These are phyloP conservation scores for Adoxophyes honmai DNA, from an alignment of 1,140 invertebrate species.

Conservation along the genomic window DNA sequence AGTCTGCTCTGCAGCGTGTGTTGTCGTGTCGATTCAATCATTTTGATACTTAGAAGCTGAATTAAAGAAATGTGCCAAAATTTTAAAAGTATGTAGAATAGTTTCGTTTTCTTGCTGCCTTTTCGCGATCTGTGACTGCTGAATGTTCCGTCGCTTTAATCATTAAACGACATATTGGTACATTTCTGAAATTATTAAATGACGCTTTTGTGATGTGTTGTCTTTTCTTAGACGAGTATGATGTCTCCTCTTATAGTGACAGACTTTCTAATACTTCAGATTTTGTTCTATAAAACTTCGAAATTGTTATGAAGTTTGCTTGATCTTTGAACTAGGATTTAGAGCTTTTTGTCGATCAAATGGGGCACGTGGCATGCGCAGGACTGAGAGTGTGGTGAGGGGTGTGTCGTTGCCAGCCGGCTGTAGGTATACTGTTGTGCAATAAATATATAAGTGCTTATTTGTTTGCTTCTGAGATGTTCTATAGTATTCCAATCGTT, in stretches of 20 bases:
- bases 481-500: constrained; percentile 56
- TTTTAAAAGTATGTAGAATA: constrained; percentile 4
- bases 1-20: constrained; percentile 74
- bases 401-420: constrained; percentile 42
- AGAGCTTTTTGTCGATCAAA: constrained; percentile 43
- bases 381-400: constrained; percentile 54
- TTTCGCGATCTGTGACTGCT: neutral
- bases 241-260: constrained; percentile 50
- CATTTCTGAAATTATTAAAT: constrained; percentile 54
- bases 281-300: constrained; percentile 22
- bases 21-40: constrained; percentile 57
- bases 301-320: neutral
- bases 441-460: constrained; percentile 53
- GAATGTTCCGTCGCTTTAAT: neutral
- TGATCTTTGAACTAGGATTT: constrained; percentile 15
- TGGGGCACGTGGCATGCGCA: constrained; percentile 63
- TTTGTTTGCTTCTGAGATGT: constrained; percentile 61
- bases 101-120: neutral
- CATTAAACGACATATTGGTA: constrained; percentile 39
- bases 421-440: constrained; percentile 46
- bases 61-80: constrained; percentile 62
- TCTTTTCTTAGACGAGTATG: constrained; percentile 35
- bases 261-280: constrained; percentile 41
- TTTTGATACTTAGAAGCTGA: constrained; percentile 64
- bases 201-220: constrained; percentile 75